Evolutionary conservation across 2,797 vertebrate genomes (phyloP).

Genomic region (Linurgus olivaceus): DNA sequence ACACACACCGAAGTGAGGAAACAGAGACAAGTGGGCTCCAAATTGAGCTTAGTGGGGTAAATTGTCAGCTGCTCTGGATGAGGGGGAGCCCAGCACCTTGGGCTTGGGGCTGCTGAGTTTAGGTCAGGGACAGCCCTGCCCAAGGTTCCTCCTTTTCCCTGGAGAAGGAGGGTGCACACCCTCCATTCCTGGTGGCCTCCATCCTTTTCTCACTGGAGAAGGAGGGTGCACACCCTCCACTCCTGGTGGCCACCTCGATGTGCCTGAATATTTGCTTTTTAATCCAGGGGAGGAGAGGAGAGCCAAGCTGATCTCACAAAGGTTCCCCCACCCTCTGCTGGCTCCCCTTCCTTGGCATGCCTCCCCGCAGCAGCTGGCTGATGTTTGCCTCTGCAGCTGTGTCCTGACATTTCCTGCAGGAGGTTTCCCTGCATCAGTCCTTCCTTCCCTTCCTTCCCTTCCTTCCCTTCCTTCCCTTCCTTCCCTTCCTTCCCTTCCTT

Average conservation of each 20-base stretch:
- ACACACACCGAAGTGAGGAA: background rate
- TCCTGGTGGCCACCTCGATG: background rate
- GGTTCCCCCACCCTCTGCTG: conserved; percentile 35
- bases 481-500: no score
- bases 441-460: no score
- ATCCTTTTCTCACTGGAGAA: background rate
- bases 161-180: background rate
- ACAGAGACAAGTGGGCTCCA: background rate
- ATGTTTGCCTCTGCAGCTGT: background rate
- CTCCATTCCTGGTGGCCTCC: background rate
- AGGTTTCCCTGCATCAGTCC: background rate
- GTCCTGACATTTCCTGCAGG: conserved; percentile 8
- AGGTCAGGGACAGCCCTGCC: background rate
- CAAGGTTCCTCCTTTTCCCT: background rate
- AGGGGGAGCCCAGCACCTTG: fast-evolving
- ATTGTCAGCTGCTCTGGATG: background rate
- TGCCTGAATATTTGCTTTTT: background rate
- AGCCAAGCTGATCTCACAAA: background rate
- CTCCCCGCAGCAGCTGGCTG: conserved; percentile 38
- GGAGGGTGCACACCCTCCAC: background rate
- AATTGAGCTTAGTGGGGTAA: background rate
- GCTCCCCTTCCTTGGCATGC: background rate
- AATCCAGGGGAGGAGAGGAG: background rate
- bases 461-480: no score
- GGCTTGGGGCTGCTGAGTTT: background rate